A percentile compares a stretch with the other conserved stretches of the same genome.
Conservation (phyloP, 92 coral and sea anemone species). For the Parazoanthus atlanticus region DNA sequence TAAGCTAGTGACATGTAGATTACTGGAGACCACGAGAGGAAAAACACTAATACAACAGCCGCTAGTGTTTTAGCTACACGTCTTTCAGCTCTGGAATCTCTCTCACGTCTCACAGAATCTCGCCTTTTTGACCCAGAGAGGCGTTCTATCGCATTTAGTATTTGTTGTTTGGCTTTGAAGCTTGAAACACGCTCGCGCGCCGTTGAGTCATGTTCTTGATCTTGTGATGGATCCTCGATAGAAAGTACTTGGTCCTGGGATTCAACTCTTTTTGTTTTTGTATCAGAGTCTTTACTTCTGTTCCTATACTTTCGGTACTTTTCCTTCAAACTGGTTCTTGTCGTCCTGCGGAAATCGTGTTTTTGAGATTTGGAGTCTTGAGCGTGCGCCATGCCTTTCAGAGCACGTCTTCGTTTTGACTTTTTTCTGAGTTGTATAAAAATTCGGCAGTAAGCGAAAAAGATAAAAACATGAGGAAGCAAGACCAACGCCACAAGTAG, state of each 20-base stretch:
- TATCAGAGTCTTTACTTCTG: not conserved
- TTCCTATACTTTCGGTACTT: not conserved
- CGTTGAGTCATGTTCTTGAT: not conserved
- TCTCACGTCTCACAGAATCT: not conserved
- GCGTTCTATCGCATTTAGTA: not conserved
- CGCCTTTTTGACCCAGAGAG: not conserved
- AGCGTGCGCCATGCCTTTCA: not conserved
- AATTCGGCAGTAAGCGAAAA: conserved; percentile 30
- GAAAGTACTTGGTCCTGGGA: not conserved
- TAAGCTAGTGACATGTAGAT: conserved; percentile 36
- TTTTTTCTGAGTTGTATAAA: conserved; percentile 20
- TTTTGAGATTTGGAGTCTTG: not conserved
- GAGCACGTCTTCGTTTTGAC: conserved; percentile 1
- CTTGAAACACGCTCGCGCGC: not conserved
- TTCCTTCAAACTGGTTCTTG: not conserved
- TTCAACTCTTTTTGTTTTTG: not conserved
- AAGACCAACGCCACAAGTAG: conserved; percentile 4
- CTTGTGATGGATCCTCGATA: not conserved
- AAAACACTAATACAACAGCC: conserved; percentile 24
- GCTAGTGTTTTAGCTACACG: conserved; percentile 35
- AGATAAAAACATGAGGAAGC: not conserved
- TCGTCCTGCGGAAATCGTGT: not conserved
- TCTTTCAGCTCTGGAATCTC: conserved; percentile 34
- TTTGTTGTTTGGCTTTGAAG: not conserved
- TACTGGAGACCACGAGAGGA: conserved; percentile 38